phyloP scores from a whole-genome alignment of 2,113 vertebrate genomes.

The Oryzias celebensis region DNA sequence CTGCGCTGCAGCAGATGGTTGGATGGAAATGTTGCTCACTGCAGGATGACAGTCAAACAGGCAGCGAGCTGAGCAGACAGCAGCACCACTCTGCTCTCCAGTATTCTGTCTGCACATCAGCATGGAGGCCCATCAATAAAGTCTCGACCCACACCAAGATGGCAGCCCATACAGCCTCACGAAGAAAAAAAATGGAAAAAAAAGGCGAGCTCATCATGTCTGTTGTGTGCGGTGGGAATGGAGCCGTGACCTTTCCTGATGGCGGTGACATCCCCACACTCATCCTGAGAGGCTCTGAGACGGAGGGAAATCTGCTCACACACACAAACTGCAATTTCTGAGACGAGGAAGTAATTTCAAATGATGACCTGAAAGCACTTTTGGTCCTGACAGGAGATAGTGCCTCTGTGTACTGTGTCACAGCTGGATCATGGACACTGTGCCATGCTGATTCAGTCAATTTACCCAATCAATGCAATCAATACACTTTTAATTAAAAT shows the following conservation, averaged over 20 bases:
- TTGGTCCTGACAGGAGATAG: neutral
- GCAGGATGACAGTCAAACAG: slow-evolving; percentile 11
- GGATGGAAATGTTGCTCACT: neutral
- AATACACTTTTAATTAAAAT: slow-evolving; percentile 42
- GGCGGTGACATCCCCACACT: slow-evolving; percentile 32
- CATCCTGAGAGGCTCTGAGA: slow-evolving; percentile 22
- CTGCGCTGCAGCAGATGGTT: neutral
- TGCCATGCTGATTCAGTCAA: slow-evolving; percentile 25
- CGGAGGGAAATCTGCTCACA: slow-evolving; percentile 22
- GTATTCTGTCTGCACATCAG: slow-evolving; percentile 43
- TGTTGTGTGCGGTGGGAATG: slow-evolving; percentile 34
- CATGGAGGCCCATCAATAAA: slow-evolving; percentile 53
- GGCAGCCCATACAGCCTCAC: slow-evolving; percentile 42
- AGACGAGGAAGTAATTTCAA: slow-evolving; percentile 17
- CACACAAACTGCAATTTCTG: slow-evolving; percentile 13
- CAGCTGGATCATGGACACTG: slow-evolving; percentile 4
- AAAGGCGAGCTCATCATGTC: slow-evolving; percentile 34
- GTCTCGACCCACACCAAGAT: slow-evolving; percentile 48
- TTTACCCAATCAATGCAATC: slow-evolving; percentile 33
- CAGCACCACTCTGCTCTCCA: slow-evolving; percentile 18
- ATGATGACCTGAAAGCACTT: slow-evolving; percentile 13
- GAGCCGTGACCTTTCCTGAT: slow-evolving; percentile 46
- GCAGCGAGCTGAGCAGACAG: slow-evolving; percentile 13
- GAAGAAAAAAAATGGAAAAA: neutral
- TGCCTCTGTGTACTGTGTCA: neutral